Evolutionary conservation across 2,888 invertebrate species (phyloP), one percentile per base, ranked within the genome.

Genomic region (Calameuta pallipes): DNA sequence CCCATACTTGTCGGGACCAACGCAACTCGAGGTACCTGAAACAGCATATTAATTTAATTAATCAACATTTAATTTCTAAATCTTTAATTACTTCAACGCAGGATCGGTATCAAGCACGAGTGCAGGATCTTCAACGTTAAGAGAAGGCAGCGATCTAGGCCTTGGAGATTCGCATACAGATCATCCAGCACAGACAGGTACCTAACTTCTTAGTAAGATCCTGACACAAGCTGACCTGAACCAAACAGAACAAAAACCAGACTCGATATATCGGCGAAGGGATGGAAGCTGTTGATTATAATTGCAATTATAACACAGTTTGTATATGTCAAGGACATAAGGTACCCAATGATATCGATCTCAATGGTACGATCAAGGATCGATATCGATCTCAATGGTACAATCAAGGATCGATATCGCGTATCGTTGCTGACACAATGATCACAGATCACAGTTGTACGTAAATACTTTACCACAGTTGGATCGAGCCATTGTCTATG

Each of bases 401-500:
- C 2, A 2, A 56, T 56, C 56, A 56, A 56, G 75, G 77, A 82
- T 82, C 78, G 82, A 80, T 80, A 79, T 71, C 76, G 79, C 80
- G 77, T 74, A 56, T 56, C 56, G 74, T 75, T 74, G 81, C 78
- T 79, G 79, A 77, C 79, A 78, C 78, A 73, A 82, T 78, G 56
- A 56, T 56, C 41, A 15, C 41, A 15, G 41, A 41, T 41, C 56
- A 56, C 56, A 56, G 23, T 56, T 56, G 23, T 56, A 56, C 56
- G 56, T 23, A 56, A 56, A 56, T 56, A 56, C 23, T 80, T 73
- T 86, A 90, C 90, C 90, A 90, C 89, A 88, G 90, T 90, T 90
- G 90, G 90, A 90, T 89, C 88, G 87, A 89, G 89, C 90, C 90
- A 90, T 90, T 90, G 90, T 90, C 90, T 90, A 90, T 88, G 85